Evolutionary conservation across 2,113 vertebrate species (phyloP).

Genomic region (Irena cyanogastra): DNA sequence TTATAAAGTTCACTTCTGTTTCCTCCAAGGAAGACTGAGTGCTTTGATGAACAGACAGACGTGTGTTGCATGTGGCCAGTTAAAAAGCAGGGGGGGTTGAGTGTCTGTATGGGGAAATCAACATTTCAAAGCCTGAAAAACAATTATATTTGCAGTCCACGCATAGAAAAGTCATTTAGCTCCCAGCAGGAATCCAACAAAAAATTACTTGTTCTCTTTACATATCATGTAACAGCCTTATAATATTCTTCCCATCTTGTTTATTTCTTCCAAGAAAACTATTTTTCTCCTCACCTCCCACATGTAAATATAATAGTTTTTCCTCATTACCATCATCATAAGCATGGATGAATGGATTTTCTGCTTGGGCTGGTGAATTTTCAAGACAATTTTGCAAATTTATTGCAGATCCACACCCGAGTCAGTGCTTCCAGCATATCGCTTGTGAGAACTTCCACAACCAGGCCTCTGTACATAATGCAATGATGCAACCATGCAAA

Average conservation of each 20-base stretch:
- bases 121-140: background rate
- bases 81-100: background rate
- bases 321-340: conserved; percentile 41
- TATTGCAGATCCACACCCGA: conserved; percentile 31
- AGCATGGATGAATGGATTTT: conserved; percentile 54
- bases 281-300: background rate
- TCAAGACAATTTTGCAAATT: conserved; percentile 67
- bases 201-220: conserved; percentile 27
- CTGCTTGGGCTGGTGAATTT: conserved; percentile 55
- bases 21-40: background rate
- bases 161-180: conserved; percentile 31
- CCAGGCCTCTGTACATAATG: conserved; percentile 38
- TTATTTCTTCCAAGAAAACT: conserved; percentile 16
- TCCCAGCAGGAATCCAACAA: conserved; percentile 17
- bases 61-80: background rate
- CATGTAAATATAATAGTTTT: conserved; percentile 16
- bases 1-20: background rate
- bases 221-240: background rate
- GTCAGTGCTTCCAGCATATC: conserved; percentile 23
- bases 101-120: background rate
- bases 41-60: background rate
- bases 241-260: background rate
- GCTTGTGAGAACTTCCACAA: conserved; percentile 33
- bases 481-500: conserved; percentile 52
- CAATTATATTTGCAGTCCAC: conserved; percentile 29